Conservation (phyloP, 1,140 invertebrate species). For the Drosophila baimaii region DNA sequence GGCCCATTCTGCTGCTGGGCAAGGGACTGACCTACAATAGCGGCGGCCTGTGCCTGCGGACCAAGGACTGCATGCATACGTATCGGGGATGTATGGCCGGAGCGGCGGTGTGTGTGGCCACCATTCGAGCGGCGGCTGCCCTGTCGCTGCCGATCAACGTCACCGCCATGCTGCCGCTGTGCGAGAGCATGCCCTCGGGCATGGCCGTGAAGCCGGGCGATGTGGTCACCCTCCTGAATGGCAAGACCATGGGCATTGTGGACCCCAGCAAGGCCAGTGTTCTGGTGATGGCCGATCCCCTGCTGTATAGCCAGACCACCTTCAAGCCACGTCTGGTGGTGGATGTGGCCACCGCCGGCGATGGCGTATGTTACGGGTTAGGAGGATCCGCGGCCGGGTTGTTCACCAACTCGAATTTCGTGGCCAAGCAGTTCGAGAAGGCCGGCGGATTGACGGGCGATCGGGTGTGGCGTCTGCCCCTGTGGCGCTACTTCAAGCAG, state of each 20-base stretch:
- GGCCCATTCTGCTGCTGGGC: conserved; percentile 72
- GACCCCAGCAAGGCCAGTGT: conserved; percentile 97
- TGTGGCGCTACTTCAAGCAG: conserved; percentile 92
- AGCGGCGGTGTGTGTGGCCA: conserved; percentile 71
- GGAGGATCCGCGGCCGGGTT: conserved; percentile 91
- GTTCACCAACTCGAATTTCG: conserved; percentile 88
- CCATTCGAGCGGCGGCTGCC: conserved; percentile 72
- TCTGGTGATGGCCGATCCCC: conserved; percentile 94
- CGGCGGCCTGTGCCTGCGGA: conserved; percentile 94
- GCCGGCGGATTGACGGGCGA: conserved; percentile 92
- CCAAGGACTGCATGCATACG: conserved; percentile 89
- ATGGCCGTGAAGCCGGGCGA: conserved; percentile 94
- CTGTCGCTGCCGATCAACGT: conserved; percentile 73
- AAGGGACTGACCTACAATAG: conserved; percentile 79
- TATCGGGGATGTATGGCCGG: conserved; percentile 95
- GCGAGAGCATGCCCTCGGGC: conserved; percentile 95
- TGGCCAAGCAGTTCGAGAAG: conserved; percentile 87
- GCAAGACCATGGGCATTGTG: conserved; percentile 92
- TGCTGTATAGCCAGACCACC: conserved; percentile 90
- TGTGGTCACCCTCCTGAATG: conserved; percentile 92
- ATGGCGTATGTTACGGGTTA: conserved; percentile 85
- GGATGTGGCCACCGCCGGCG: conserved; percentile 90
- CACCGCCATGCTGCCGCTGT: conserved; percentile 85
- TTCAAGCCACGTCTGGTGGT: conserved; percentile 88
- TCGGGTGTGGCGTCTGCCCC: conserved; percentile 94